Conservation (phyloP, 2,888 invertebrate species). For the Drosophila hamatofila region DNA sequence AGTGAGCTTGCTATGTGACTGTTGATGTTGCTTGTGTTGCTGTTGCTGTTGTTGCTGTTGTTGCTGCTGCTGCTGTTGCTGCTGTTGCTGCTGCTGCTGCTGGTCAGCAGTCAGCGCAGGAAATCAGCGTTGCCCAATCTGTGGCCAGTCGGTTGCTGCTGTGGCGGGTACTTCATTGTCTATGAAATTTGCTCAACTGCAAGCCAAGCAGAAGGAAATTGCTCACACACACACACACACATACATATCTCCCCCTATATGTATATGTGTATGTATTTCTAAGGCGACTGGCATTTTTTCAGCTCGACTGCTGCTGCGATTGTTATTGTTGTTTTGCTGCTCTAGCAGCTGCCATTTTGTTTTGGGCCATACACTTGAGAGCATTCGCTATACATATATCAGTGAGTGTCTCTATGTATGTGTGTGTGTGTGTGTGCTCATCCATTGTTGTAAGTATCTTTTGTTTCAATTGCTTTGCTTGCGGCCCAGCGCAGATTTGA, state of each 20-base stretch:
- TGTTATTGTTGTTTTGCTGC: constrained; percentile 34
- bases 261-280: constrained; percentile 29
- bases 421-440: constrained; percentile 16
- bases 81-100: not conserved
- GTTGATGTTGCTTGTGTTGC: not conserved
- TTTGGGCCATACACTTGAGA: constrained; percentile 68
- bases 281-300: constrained; percentile 49
- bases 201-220: constrained; percentile 82
- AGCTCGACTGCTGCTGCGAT: constrained; percentile 65
- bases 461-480: constrained; percentile 76
- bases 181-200: constrained; percentile 79
- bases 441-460: constrained; percentile 72
- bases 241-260: not conserved
- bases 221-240: constrained; percentile 49
- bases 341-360: constrained; percentile 69
- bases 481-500: constrained; percentile 67
- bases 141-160: constrained; percentile 55
- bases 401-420: not conserved
- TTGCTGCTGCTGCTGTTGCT: constrained; percentile 22
- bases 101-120: constrained; percentile 59
- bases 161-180: constrained; percentile 73
- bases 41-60: not conserved
- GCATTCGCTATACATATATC: constrained; percentile 45
- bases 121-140: constrained; percentile 78
- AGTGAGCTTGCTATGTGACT: constrained; percentile 24